Conservation (phyloP, 2,113 vertebrate species). For the Balaeniceps rex region DNA sequence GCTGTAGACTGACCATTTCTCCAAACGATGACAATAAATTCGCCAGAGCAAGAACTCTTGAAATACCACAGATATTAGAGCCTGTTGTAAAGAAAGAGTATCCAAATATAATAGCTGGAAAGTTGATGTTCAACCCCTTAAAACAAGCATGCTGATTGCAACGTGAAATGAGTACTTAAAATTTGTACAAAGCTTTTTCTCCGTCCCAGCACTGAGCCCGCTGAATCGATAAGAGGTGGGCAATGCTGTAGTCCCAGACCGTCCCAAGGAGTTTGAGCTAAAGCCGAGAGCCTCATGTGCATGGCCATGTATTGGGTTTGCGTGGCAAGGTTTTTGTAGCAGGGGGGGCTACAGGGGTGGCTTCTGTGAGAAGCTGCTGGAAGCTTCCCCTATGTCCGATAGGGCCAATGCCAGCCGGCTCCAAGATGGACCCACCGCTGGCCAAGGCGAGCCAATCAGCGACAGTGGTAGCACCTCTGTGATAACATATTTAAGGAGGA, state of each 20-base stretch:
- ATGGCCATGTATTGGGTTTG: too few species aligned
- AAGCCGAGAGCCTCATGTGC: neutral
- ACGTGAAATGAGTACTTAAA: neutral
- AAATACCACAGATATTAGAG: neutral
- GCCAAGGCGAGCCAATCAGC: too few species aligned
- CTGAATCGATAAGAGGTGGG: neutral
- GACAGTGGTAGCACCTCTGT: too few species aligned
- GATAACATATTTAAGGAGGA: too few species aligned
- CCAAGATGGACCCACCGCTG: too few species aligned
- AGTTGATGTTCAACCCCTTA: neutral
- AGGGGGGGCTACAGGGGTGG: too few species aligned
- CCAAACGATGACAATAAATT: neutral
- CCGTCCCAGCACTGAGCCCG: rapidly evolving
- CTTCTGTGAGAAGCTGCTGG: too few species aligned
- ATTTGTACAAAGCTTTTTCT: neutral
- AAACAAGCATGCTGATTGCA: neutral
- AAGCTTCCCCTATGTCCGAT: too few species aligned
- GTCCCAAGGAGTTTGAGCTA: rapidly evolving
- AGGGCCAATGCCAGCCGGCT: too few species aligned
- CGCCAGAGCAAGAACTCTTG: neutral
- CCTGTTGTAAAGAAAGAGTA: neutral
- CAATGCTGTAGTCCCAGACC: neutral
- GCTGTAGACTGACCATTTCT: neutral
- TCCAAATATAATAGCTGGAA: neutral
- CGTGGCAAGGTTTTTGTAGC: too few species aligned